Evolutionary conservation across 2,113 vertebrate genomes (phyloP).

Genomic region (Paradoxurus hermaphroditus): DNA sequence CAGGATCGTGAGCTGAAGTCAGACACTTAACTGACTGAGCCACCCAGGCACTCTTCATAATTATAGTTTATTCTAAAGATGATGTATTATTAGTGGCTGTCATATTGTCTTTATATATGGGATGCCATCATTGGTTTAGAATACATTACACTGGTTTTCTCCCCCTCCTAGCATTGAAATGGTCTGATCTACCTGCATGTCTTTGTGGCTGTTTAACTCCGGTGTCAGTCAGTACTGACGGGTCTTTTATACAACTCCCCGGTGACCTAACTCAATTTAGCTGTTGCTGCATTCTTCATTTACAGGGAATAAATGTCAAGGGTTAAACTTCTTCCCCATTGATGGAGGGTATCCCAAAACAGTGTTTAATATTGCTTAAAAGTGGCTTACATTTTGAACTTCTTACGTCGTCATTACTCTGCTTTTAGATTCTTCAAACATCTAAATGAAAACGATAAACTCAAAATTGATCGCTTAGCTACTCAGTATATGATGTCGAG

Average conservation of each 20-base stretch:
- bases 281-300: not conserved
- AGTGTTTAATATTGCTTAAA: not conserved
- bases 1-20: no score
- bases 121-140: not conserved
- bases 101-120: not conserved
- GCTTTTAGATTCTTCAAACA: constrained; percentile 9
- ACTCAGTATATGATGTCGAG: not conserved
- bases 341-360: not conserved
- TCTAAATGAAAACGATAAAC: not conserved
- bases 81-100: not conserved
- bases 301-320: not conserved
- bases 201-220: not conserved
- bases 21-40: no score
- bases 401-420: not conserved
- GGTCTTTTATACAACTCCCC: not conserved
- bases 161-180: rapidly evolving
- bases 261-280: not conserved
- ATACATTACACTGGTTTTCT: not conserved
- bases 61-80: not conserved
- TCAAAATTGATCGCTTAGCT: not conserved
- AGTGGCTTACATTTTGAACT: not conserved
- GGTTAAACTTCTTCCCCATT: not conserved
- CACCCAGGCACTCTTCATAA: no score
- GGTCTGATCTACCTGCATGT: not conserved
- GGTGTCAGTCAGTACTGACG: not conserved